A percentile compares a stretch with the other conserved stretches of the same genome.
Conservation (phyloP, 2,888 invertebrate species). For the Bellardia bayeri region DNA sequence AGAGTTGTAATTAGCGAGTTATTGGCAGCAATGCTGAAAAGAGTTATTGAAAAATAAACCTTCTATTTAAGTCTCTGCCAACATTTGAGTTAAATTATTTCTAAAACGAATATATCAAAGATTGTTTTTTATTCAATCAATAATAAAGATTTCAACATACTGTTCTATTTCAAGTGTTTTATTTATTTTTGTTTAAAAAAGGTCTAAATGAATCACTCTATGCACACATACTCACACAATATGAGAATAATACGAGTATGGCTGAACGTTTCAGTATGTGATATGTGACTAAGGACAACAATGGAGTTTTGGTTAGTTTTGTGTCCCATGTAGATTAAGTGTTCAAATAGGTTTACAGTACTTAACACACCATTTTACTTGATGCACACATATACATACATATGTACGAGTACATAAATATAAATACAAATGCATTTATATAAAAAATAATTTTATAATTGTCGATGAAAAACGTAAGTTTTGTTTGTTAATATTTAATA, state of each 20-base stretch:
- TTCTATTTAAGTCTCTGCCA: too few species aligned
- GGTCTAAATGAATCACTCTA: too few species aligned
- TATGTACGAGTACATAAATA: too few species aligned
- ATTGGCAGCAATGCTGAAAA: too few species aligned
- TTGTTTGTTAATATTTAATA: conserved; percentile 8
- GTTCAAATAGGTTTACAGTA: conserved; percentile 57
- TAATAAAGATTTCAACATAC: too few species aligned
- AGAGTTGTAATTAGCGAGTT: too few species aligned
- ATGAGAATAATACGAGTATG: not conserved
- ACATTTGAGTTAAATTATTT: too few species aligned
- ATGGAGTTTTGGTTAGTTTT: conserved; percentile 25
- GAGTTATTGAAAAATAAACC: too few species aligned
- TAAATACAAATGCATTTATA: conserved; percentile 11
- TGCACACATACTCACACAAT: not conserved
- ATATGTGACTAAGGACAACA: conserved; percentile 13
- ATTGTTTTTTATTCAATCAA: too few species aligned
- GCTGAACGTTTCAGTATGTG: not conserved
- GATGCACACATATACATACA: not conserved
- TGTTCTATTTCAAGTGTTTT: too few species aligned
- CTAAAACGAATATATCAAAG: too few species aligned
- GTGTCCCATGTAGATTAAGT: conserved; percentile 44
- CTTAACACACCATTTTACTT: conserved; percentile 64
- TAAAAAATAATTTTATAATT: conserved; percentile 34
- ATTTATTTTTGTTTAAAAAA: too few species aligned
- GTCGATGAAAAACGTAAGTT: conserved; percentile 7